Percentiles rank a stretch among this genome's conserved stretches.
Evolutionary conservation across 1,140 invertebrate genomes (phyloP).

Genomic region (Prorops nasuta): DNA sequence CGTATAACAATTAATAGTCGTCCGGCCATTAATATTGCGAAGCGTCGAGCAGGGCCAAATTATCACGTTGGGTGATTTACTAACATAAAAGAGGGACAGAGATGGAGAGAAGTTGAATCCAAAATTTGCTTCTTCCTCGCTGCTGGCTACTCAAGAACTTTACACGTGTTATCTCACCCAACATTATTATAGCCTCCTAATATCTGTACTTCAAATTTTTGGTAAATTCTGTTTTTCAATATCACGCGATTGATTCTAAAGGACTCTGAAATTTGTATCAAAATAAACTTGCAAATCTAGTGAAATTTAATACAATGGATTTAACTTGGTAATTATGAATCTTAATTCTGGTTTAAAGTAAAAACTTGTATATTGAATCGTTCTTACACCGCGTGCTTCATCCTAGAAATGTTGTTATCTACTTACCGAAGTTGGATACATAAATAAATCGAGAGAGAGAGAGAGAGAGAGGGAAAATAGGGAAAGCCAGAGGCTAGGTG

Average conservation of each 20-base stretch:
- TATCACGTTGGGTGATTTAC: conserved; percentile 4
- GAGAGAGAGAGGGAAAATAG: not conserved
- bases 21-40: conserved; percentile 17
- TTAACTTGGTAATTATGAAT: too few species aligned
- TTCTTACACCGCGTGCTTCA: too few species aligned
- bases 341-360: too few species aligned
- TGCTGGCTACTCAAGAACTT: not conserved
- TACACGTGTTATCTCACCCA: not conserved
- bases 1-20: conserved; percentile 28
- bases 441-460: not conserved
- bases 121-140: not conserved
- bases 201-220: too few species aligned
- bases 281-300: too few species aligned
- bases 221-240: too few species aligned
- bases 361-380: too few species aligned
- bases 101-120: not conserved
- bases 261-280: too few species aligned
- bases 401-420: conserved; percentile 21
- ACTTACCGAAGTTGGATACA: conserved; percentile 1
- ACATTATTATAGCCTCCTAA: too few species aligned
- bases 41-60: conserved; percentile 15
- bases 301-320: too few species aligned
- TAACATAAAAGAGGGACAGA: not conserved
- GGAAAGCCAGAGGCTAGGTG: conserved; percentile 10
- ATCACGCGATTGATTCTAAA: too few species aligned